A percentile compares a stretch with the other conserved stretches of the same genome.
Evolutionary conservation across 2,888 invertebrate genomes (phyloP).

Genomic region (Rhagophthalmus giganteus): DNA sequence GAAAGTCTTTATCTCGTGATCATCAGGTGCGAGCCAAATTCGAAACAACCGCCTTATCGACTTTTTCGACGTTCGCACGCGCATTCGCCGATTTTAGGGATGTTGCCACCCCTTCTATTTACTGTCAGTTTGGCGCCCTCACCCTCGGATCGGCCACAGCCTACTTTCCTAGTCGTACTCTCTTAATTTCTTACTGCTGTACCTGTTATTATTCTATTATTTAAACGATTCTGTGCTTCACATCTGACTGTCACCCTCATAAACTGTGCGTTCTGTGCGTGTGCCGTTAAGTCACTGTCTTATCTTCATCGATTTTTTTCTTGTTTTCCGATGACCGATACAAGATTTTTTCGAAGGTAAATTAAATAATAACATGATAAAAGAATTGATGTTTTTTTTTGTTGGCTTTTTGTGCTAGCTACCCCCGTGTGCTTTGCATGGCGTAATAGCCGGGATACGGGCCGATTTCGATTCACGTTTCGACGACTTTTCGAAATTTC

Average conservation of each 20-base stretch:
- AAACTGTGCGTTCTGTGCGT: conserved; percentile 35
- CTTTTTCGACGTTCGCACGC: conserved; percentile 35
- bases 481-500: too few relatives aligned
- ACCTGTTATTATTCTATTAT: conserved; percentile 33
- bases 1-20: not conserved
- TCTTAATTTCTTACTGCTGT: conserved; percentile 37
- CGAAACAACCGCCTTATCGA: conserved; percentile 39
- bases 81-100: conserved; percentile 29
- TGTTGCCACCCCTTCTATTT: conserved; percentile 40
- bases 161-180: conserved; percentile 37
- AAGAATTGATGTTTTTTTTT: conserved; percentile 1
- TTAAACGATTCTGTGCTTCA: conserved; percentile 30
- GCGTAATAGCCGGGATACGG: not conserved
- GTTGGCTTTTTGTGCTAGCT: too few relatives aligned
- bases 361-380: conserved; percentile 10
- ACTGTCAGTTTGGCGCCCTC: conserved; percentile 41
- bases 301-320: conserved; percentile 38
- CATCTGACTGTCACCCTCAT: conserved; percentile 30
- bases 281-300: conserved; percentile 31
- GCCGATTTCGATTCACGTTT: not conserved
- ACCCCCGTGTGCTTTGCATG: conserved; percentile 11
- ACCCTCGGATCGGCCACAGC: conserved; percentile 38
- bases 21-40: conserved; percentile 3
- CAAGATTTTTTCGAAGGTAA: conserved; percentile 35
- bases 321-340: conserved; percentile 36